Percentiles rank a stretch among this genome's conserved stretches.
phyloP scores from a whole-genome alignment of 1,140 invertebrate species.

The Ruditapes philippinarum region DNA sequence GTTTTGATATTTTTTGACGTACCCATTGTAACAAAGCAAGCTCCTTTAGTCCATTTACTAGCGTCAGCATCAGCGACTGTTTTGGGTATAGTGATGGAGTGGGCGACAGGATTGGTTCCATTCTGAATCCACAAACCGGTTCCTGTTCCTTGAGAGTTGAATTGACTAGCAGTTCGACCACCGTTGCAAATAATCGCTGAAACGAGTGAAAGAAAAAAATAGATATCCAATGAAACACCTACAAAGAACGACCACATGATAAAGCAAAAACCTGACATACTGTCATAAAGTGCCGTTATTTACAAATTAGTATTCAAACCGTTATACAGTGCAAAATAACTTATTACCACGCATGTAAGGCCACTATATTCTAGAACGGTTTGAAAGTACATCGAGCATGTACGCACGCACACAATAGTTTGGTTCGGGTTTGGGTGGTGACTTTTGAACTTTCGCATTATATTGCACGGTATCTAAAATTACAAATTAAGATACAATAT shows the following conservation, averaged over 20 bases:
- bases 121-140: slow-evolving; percentile 81
- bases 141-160: slow-evolving; percentile 76
- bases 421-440: too few species aligned
- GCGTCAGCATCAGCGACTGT: slow-evolving; percentile 40
- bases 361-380: too few species aligned
- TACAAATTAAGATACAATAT: neutral
- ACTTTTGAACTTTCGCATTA: neutral
- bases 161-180: slow-evolving; percentile 65
- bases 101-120: slow-evolving; percentile 77
- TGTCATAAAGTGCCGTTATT: neutral
- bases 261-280: too few species aligned
- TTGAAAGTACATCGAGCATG: too few species aligned
- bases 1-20: too few species aligned
- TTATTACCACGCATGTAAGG: too few species aligned
- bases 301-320: too few species aligned
- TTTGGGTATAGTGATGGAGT: slow-evolving; percentile 71
- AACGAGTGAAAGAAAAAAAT: neutral
- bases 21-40: slow-evolving; percentile 84
- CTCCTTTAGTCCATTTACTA: slow-evolving; percentile 79
- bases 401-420: too few species aligned
- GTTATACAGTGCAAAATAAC: too few species aligned
- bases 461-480: neutral
- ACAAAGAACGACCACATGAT: too few species aligned
- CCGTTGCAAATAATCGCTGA: slow-evolving; percentile 70
- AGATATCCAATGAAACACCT: too few species aligned